Evolutionary conservation across 1,140 invertebrate species (phyloP), one percentile per base, ranked within the genome.

Genomic region (Harpegnathos saltator): DNA sequence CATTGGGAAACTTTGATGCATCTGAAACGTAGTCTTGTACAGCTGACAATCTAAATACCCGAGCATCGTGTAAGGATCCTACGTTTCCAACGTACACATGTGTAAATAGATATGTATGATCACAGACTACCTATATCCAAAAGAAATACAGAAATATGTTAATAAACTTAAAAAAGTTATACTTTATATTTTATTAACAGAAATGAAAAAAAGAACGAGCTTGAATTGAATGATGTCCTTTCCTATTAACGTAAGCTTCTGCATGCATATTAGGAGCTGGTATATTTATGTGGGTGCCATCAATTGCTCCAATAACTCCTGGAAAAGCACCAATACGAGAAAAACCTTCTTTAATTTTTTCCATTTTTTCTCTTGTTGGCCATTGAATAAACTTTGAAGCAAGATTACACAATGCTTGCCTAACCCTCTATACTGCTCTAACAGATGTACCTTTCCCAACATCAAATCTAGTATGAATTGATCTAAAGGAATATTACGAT

Each of bases 401-500:
- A 61, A 61, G 58, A 14, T 17, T 4, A 26, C 24, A 61, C 2
- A 61, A 61, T 7, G 58, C n/a, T n/a, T n/a, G n/a, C n/a, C n/a
- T 61, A 26, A 61, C 58, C 26, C 24, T 11, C 5, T 24, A 24
- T 61, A 61, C 24, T 26, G 24, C 58, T 26, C 58, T 61, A 14
- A 61, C 26, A 15, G 24, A 22, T 61, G 24, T 14, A 4, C 11
- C 58, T 26, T 59, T 24, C 26, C 58, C 58, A 3, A 61, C 58
- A 15, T 15, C 14, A 61, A 61, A 61, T 61, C 58, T 61, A 15
- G 22, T 17, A 15, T 61, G 58, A 15, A 61, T 61, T 26, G 58
- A 61, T 61, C 58, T 29, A 22, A 61, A 24, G n/a, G n/a, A n/a
- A n/a, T n/a, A 61, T 61, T 26, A 61, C 26, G 24, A 61, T 61